These are phyloP conservation scores for Philopedon plagiatum DNA, from an alignment of 2,888 invertebrate genomes.

Conservation along the genomic window DNA sequence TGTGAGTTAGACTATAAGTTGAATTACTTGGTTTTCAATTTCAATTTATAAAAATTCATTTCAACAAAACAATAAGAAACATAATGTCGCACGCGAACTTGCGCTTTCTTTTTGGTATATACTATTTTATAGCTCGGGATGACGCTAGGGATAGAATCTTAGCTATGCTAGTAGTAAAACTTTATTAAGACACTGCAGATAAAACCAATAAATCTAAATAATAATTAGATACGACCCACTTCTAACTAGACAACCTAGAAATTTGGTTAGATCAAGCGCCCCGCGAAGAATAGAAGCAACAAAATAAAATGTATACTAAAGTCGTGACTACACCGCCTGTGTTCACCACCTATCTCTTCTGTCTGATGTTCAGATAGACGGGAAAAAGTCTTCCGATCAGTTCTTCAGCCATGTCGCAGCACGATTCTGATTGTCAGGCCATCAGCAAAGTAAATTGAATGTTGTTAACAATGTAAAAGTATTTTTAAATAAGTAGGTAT, in stretches of 20 bases:
- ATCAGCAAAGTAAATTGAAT: conserved; percentile 37
- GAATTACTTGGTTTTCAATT: too few species aligned
- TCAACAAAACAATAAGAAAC: too few species aligned
- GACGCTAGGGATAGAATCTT: too few species aligned
- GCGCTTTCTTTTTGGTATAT: too few species aligned
- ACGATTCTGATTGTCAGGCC: conserved; percentile 35
- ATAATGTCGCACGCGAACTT: too few species aligned
- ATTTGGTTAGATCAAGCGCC: background rate
- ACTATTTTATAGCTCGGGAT: too few species aligned
- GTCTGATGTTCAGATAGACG: conserved; percentile 29
- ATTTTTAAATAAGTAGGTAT: conserved; percentile 34
- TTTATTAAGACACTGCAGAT: background rate
- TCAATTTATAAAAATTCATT: too few species aligned
- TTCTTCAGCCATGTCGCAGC: conserved; percentile 19
- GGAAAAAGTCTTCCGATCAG: conserved; percentile 30
- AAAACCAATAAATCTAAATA: background rate
- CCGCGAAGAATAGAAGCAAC: conserved; percentile 2
- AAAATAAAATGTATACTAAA: conserved; percentile 34
- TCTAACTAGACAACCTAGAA: background rate
- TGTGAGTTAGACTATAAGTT: too few species aligned
- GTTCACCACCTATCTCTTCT: conserved; percentile 23
- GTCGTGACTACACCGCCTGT: conserved; percentile 40
- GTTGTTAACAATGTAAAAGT: conserved; percentile 30
- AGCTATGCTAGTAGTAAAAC: too few species aligned
- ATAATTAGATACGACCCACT: background rate